Evolutionary conservation across 2,888 invertebrate genomes (phyloP).

Genomic region (Agrochola lychnidis): DNA sequence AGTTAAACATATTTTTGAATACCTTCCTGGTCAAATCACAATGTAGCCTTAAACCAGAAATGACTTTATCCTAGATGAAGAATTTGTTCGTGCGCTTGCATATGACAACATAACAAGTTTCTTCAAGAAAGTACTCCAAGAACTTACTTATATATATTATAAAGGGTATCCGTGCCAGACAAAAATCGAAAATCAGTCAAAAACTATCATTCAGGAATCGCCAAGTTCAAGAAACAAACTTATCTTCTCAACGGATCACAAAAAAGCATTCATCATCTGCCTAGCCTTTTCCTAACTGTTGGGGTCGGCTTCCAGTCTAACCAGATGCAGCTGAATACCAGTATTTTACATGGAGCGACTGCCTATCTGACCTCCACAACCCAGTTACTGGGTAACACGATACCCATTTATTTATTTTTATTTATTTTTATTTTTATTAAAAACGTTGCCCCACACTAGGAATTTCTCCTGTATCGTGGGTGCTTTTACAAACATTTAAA

Average conservation of each 20-base stretch:
- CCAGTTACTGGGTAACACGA: too few relatives aligned
- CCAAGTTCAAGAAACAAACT: background rate
- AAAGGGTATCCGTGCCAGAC: background rate
- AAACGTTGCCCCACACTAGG: too few relatives aligned
- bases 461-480: too few relatives aligned
- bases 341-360: too few relatives aligned
- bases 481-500: too few relatives aligned
- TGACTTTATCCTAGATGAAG: background rate
- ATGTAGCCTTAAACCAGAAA: background rate
- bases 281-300: too few relatives aligned
- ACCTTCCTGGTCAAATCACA: background rate
- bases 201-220: background rate
- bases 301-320: too few relatives aligned
- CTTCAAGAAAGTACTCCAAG: background rate
- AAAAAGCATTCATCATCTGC: too few relatives aligned
- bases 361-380: too few relatives aligned
- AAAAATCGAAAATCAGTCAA: background rate
- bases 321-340: too few relatives aligned
- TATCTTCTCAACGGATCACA: background rate
- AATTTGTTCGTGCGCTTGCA: background rate
- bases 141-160: background rate
- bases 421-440: too few relatives aligned
- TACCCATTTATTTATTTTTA: too few relatives aligned
- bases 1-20: background rate
- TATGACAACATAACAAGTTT: background rate